These are phyloP conservation scores for Volucella inflata DNA, from an alignment of 2,888 invertebrate genomes.

Conservation along the genomic window DNA sequence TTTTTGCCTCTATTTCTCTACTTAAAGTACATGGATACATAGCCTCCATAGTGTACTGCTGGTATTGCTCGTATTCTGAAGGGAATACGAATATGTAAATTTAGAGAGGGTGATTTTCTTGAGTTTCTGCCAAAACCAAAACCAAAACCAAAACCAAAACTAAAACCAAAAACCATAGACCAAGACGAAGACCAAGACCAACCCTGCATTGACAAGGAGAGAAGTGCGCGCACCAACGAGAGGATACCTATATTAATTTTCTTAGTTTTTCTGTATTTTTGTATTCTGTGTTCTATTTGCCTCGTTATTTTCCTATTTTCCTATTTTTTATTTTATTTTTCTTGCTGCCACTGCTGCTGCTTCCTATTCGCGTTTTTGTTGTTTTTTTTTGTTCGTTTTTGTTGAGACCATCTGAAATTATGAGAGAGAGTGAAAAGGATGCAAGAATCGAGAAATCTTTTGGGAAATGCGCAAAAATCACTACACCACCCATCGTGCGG, in stretches of 20 bases:
- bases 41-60: neutral
- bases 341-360: neutral
- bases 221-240: conserved; percentile 59
- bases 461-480: conserved; percentile 75
- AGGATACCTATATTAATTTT: conserved; percentile 54
- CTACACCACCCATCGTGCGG: conserved; percentile 34
- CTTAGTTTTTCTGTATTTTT: conserved; percentile 38
- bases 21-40: conserved; percentile 45
- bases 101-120: conserved; percentile 75
- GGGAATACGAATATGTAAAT: conserved; percentile 62
- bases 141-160: no score
- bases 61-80: no score
- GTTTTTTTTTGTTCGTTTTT: neutral
- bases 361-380: no score
- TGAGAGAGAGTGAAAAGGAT: conserved; percentile 75
- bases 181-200: conserved; percentile 7
- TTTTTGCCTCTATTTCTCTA: conserved; percentile 39
- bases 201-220: conserved; percentile 57
- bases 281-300: conserved; percentile 8
- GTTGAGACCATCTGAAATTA: conserved; percentile 55
- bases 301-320: no score
- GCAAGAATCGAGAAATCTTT: conserved; percentile 68
- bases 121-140: conserved; percentile 76
- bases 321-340: conserved; percentile 5
- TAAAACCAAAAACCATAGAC: no score